These are phyloP conservation scores for Thecophora atra DNA, from an alignment of 2,888 invertebrate species.

Conservation along the genomic window DNA sequence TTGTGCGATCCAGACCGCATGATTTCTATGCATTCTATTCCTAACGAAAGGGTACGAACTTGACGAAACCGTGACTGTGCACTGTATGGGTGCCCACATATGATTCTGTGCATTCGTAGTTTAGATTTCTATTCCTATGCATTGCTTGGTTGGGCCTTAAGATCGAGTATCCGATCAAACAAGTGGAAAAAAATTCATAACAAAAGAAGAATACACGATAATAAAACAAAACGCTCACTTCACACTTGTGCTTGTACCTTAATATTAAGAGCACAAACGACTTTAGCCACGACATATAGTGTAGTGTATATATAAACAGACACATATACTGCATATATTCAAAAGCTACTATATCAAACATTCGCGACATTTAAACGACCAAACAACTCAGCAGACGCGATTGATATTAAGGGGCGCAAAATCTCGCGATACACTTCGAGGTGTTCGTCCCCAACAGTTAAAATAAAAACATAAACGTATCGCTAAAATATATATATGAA, in stretches of 20 bases:
- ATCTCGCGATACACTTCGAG: constrained; percentile 24
- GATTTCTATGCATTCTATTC: too few relatives aligned
- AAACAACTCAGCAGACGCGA: constrained; percentile 31
- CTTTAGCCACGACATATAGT: too few relatives aligned
- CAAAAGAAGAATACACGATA: constrained; percentile 15
- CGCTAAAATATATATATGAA: background rate
- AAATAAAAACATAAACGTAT: background rate
- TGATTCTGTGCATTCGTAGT: too few relatives aligned
- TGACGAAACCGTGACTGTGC: too few relatives aligned
- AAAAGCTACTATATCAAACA: constrained; percentile 9
- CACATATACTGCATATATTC: constrained; percentile 14
- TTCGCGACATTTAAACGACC: constrained; percentile 31
- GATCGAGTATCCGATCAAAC: constrained; percentile 22
- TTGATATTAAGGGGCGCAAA: constrained; percentile 26
- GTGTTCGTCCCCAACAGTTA: background rate
- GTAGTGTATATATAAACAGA: background rate
- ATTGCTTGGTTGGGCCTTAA: too few relatives aligned
- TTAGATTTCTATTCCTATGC: too few relatives aligned
- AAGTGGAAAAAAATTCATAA: constrained; percentile 25
- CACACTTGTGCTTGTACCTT: constrained; percentile 32
- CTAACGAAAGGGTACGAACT: too few relatives aligned
- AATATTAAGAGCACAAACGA: too few relatives aligned
- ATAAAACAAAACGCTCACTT: constrained; percentile 24
- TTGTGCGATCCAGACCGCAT: too few relatives aligned
- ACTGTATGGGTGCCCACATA: too few relatives aligned